Evolutionary conservation across 2,113 vertebrate genomes (phyloP).

Genomic region (Isurus oxyrinchus): DNA sequence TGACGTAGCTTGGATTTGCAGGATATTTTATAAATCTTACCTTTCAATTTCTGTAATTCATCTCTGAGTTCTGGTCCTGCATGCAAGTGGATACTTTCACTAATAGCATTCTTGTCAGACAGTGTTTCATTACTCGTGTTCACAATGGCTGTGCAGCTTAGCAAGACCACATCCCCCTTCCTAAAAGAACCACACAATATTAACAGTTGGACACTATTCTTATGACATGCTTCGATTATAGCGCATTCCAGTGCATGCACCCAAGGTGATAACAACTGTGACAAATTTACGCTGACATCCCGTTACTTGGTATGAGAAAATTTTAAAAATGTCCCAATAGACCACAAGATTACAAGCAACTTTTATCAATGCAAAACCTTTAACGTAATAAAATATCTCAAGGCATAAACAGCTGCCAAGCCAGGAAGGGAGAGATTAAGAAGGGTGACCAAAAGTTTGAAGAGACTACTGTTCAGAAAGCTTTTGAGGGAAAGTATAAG

Average conservation of each 20-base stretch:
- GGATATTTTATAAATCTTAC: constrained; percentile 47
- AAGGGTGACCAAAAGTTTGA: neutral
- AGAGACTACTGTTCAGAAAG: neutral
- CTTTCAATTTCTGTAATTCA: constrained; percentile 90
- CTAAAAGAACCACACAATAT: constrained; percentile 50
- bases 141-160: constrained; percentile 89
- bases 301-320: neutral
- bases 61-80: constrained; percentile 82
- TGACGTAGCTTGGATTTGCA: constrained; percentile 25
- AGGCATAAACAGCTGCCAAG: neutral
- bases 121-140: constrained; percentile 93
- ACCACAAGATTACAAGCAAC: neutral
- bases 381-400: neutral
- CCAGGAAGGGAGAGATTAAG: neutral
- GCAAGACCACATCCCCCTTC: constrained; percentile 75
- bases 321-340: neutral
- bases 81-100: constrained; percentile 78
- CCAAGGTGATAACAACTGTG: neutral
- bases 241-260: neutral
- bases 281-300: neutral
- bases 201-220: neutral
- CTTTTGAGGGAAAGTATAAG: neutral
- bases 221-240: neutral
- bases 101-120: constrained; percentile 85
- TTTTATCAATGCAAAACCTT: neutral